Percentiles rank a stretch among this genome's conserved stretches.
These are phyloP conservation scores for Lamproptera curius DNA, from an alignment of 2,888 invertebrate species.

Conservation along the genomic window DNA sequence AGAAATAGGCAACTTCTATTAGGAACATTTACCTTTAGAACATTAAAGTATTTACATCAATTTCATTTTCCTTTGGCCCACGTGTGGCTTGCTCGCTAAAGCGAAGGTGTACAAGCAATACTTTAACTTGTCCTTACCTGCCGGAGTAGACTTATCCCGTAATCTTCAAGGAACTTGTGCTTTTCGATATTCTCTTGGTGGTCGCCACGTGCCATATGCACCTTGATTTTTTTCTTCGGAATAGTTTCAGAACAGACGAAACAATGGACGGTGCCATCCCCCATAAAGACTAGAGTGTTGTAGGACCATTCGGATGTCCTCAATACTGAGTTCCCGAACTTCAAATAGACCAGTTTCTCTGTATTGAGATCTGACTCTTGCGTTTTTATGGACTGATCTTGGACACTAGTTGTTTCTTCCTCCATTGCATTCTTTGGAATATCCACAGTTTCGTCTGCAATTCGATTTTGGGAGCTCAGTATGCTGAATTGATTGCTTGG, in stretches of 20 bases:
- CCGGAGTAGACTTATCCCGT: constrained; percentile 35
- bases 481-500: not conserved
- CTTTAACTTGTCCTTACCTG: no score
- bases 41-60: no score
- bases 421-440: no score
- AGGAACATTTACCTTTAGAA: no score
- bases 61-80: no score
- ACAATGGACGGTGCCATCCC: constrained; percentile 30
- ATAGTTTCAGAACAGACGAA: constrained; percentile 23
- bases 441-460: not conserved
- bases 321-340: constrained; percentile 27
- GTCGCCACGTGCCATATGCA: constrained; percentile 23
- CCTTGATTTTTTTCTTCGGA: constrained; percentile 9
- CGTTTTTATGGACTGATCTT: not conserved
- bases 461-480: not conserved
- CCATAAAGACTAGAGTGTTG: constrained; percentile 28
- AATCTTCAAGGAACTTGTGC: constrained; percentile 34
- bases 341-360: constrained; percentile 31
- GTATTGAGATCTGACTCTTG: constrained; percentile 20
- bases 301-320: constrained; percentile 27
- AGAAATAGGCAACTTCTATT: no score
- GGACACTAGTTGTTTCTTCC: no score
- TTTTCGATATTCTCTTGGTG: constrained; percentile 30
- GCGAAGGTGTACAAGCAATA: no score
- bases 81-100: no score